phyloP scores from a whole-genome alignment of 2,888 invertebrate species.

The Eupeodes latifasciatus region DNA sequence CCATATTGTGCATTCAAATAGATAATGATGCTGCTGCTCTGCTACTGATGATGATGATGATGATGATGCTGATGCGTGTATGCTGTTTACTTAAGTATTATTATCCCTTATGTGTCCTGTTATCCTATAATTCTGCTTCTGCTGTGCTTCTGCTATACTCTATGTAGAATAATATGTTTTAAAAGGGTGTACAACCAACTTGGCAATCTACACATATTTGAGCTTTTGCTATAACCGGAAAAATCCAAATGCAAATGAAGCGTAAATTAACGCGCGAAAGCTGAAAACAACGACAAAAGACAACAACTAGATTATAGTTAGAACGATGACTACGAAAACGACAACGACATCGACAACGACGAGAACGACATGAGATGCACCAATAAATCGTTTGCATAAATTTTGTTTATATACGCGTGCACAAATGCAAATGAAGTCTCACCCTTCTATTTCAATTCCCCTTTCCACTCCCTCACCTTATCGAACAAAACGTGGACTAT shows the following conservation, averaged over 20 bases:
- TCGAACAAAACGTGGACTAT: constrained; percentile 5
- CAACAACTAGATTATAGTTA: background rate
- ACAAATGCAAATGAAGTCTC: constrained; percentile 47
- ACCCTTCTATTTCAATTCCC: too few species aligned
- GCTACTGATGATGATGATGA: constrained; percentile 21
- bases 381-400: constrained; percentile 54
- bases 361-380: constrained; percentile 35
- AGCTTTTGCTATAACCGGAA: constrained; percentile 4
- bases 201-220: constrained; percentile 39
- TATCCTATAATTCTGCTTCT: background rate
- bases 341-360: background rate
- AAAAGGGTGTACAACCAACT: background rate
- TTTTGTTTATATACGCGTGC: constrained; percentile 9
- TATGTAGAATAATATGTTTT: background rate
- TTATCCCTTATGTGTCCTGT: constrained; percentile 28
- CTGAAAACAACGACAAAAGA: constrained; percentile 14
- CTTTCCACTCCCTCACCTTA: too few species aligned
- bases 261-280: constrained; percentile 55
- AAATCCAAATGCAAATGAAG: constrained; percentile 62
- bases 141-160: background rate
- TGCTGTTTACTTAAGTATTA: constrained; percentile 52
- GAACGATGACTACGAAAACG: background rate
- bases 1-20: constrained; percentile 48
- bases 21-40: constrained; percentile 13
- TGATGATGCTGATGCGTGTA: constrained; percentile 22